Evolutionary conservation across 2,113 vertebrate species (phyloP).

Genomic region (Phalacrocorax carbo): DNA sequence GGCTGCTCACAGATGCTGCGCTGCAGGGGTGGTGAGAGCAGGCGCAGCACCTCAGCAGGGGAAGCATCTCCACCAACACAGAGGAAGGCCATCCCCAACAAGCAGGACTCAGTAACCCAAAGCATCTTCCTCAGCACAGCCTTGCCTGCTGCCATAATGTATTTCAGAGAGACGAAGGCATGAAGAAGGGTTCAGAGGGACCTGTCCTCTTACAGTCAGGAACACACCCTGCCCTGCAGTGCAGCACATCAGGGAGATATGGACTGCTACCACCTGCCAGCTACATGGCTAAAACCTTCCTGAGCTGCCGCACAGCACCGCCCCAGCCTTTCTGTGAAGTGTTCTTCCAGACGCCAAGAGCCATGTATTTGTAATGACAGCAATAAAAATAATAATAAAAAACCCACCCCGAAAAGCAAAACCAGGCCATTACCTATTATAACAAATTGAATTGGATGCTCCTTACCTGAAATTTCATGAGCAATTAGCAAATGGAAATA

Average conservation of each 20-base stretch:
- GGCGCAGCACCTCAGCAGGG: rapidly evolving
- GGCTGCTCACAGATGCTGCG: not conserved
- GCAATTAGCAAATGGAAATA: not conserved
- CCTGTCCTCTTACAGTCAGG: not conserved
- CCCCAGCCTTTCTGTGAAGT: not conserved
- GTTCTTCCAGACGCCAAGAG: not conserved
- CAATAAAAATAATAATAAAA: not conserved
- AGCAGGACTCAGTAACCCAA: not conserved
- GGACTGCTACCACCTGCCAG: not conserved
- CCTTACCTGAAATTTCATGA: not conserved
- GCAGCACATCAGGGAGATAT: rapidly evolving
- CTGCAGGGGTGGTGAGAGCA: not conserved
- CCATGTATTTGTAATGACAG: not conserved
- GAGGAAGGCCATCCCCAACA: not conserved
- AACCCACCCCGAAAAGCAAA: not conserved
- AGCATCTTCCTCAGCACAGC: not conserved
- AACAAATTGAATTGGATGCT: not conserved
- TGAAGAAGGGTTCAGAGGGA: not conserved
- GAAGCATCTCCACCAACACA: not conserved
- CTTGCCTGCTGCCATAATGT: not conserved
- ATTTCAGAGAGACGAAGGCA: not conserved
- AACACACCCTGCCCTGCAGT: not conserved
- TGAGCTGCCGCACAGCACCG: not conserved
- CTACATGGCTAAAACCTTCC: not conserved
- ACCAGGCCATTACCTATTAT: not conserved